Conservation (phyloP, 2,797 vertebrate species). For the Falco novaeseelandiae region DNA sequence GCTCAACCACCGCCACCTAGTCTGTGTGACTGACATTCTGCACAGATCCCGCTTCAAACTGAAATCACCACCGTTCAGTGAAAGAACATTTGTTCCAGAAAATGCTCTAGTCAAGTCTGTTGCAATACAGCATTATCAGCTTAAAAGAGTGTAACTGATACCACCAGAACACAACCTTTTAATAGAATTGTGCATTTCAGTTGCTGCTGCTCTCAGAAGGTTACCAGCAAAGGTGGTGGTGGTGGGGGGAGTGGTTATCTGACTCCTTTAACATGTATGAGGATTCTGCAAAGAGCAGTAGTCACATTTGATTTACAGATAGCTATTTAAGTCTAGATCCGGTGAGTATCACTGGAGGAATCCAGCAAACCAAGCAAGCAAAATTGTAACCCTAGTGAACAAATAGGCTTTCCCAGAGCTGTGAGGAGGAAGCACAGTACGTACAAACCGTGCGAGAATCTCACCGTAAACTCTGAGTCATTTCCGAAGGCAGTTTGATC, state of each 20-base stretch:
- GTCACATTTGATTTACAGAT: background rate
- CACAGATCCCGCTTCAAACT: background rate
- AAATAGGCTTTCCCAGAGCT: background rate
- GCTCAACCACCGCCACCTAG: background rate
- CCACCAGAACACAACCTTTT: background rate
- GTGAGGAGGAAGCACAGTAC: background rate
- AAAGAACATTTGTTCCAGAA: background rate
- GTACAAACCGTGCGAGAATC: background rate
- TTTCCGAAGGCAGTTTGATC: constrained; percentile 71
- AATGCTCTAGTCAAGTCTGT: background rate
- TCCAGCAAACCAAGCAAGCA: background rate
- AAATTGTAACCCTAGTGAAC: background rate
- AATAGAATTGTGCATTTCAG: background rate
- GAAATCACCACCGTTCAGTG: background rate
- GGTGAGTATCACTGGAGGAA: background rate
- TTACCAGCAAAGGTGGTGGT: background rate
- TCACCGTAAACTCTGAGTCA: constrained; percentile 74
- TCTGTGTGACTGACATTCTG: background rate
- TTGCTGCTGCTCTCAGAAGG: background rate
- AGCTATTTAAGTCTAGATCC: background rate
- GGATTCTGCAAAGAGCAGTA: background rate
- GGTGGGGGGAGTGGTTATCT: background rate
- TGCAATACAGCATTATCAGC: background rate
- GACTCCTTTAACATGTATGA: background rate
- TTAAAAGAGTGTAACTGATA: background rate